These are phyloP conservation scores for Megalops cyprinoides DNA, from an alignment of 2,797 vertebrate species.

Conservation along the genomic window DNA sequence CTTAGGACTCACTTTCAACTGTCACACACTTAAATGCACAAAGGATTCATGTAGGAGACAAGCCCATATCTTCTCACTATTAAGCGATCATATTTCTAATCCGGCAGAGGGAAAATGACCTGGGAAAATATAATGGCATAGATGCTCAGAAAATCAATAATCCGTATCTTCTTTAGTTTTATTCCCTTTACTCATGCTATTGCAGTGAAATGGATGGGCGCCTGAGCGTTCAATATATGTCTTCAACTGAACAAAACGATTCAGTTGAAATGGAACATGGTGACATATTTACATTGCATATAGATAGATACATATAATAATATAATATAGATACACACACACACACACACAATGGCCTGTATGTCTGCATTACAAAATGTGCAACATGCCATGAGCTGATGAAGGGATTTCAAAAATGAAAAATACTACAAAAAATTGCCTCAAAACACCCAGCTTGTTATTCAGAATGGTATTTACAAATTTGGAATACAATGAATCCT, in stretches of 20 bases:
- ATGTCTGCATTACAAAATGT: neutral
- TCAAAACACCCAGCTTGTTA: neutral
- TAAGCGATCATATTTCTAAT: slow-evolving; percentile 15
- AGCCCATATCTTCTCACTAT: neutral
- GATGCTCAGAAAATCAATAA: slow-evolving; percentile 50
- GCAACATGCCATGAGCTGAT: neutral
- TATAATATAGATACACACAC: too few relatives aligned
- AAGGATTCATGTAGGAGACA: slow-evolving; percentile 15
- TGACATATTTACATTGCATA: neutral
- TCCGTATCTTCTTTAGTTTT: slow-evolving; percentile 44
- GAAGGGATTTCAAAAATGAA: neutral
- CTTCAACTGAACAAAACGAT: neutral
- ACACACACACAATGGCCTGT: neutral
- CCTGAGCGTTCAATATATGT: neutral
- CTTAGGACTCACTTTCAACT: slow-evolving; percentile 6
- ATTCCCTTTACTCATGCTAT: slow-evolving; percentile 5
- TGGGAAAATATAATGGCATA: slow-evolving; percentile 36
- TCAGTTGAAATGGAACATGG: neutral
- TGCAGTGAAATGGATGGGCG: neutral
- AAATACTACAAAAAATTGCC: neutral
- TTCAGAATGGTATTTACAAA: neutral
- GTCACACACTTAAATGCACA: slow-evolving; percentile 26
- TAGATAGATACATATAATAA: neutral
- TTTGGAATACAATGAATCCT: neutral
- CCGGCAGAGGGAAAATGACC: neutral